Base-by-base conservation (phyloP, 2,888 invertebrate genomes). In the Drosophila cognata region DNA sequence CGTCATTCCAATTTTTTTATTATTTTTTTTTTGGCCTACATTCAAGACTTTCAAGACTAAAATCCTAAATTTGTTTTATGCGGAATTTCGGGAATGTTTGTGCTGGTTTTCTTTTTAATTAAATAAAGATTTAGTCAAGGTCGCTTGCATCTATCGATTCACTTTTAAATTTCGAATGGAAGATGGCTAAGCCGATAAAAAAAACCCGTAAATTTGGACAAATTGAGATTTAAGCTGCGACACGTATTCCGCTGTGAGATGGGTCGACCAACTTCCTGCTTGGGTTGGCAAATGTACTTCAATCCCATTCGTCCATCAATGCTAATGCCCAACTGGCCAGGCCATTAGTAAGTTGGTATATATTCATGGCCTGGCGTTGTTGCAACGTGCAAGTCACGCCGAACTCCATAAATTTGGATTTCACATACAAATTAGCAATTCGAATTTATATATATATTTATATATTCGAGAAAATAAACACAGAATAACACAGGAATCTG, bases 1-100 rank as follows among this genome's bases (percentile, higher is more conserved):
- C 60, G 74, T 74, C 59, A 70, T 41, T 57, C 43, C 4, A 16
- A 35, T 0, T 13, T 35, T 18, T 36, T 25, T n/a, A 33, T 52
- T 21, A n/a, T n/a, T 53, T 21, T 7, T 51, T 69, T 68, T 57
- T 50, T 82, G 81, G 84, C 81, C 81, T 81, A 82, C 75, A 82
- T 82, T 84, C 62, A 35, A 18, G 41, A 41, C 43, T 48, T 56
- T 21, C 0, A 21, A 21, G 21, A 21, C 16, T 43, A 51, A 31
- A 53, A 43, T 38, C 41, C 43, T 55, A 35, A 16, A 57, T 62
- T 59, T 10, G 52, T 62, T 60, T 64, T 35, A 10, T n/a, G 4
- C 21, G 50, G 43, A 63, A 60, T 78, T 48, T 35, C 8, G 38
- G 41, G 41, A 57, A 57, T 57, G 29, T 25, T 16, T 25, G 25